Conservation (phyloP, 2,888 invertebrate species). For the Eristalinus sepulchralis region DNA sequence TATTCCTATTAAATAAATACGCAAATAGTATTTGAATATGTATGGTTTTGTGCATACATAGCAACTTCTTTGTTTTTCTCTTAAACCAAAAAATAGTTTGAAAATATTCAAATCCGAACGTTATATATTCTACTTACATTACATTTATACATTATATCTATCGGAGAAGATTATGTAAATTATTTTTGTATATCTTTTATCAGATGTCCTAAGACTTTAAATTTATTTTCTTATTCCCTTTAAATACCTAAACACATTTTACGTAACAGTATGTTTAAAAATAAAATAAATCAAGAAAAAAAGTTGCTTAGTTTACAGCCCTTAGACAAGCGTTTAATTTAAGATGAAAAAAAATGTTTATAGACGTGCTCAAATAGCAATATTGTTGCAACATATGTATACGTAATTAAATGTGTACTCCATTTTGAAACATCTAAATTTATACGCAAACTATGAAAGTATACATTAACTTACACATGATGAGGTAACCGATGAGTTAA, state of each 20-base stretch:
- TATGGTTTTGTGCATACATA: too few species aligned
- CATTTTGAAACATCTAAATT: background rate
- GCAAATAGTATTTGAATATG: too few species aligned
- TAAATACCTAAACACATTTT: slow-evolving; percentile 33
- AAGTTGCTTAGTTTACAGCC: background rate
- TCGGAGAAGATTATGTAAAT: slow-evolving; percentile 61
- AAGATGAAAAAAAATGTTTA: slow-evolving; percentile 22
- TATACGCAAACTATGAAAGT: slow-evolving; percentile 15
- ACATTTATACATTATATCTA: slow-evolving; percentile 32
- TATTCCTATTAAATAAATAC: too few species aligned
- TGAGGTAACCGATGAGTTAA: slow-evolving; percentile 73
- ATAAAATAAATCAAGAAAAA: slow-evolving; percentile 3
- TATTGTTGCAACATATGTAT: background rate
- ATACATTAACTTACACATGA: slow-evolving; percentile 64
- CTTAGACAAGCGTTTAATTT: slow-evolving; percentile 13
- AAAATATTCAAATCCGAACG: too few species aligned
- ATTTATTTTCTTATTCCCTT: slow-evolving; percentile 35
- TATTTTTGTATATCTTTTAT: slow-evolving; percentile 14
- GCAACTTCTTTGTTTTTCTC: too few species aligned
- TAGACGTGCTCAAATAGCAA: slow-evolving; percentile 12
- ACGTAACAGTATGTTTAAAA: background rate
- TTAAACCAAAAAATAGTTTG: too few species aligned
- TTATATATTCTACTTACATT: too few species aligned
- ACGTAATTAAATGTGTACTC: background rate
- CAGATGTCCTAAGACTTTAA: slow-evolving; percentile 43